Evolutionary conservation across 2,888 invertebrate species (phyloP).

Genomic region (Drosophila planitibia): DNA sequence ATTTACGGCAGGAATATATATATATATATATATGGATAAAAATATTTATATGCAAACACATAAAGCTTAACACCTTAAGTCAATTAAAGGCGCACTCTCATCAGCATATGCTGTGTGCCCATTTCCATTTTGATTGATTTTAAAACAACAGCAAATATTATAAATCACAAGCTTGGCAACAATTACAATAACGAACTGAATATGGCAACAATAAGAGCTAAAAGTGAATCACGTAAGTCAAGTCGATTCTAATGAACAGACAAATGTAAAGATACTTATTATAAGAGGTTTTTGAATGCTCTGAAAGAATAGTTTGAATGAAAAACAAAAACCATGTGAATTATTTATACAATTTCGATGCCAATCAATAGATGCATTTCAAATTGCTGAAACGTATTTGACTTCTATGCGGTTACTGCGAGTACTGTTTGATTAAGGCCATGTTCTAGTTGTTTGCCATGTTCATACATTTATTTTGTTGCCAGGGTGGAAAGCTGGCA

Average conservation of each 20-base stretch:
- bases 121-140: slow-evolving; percentile 49
- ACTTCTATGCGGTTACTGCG: background rate
- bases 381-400: background rate
- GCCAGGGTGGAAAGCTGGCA: background rate
- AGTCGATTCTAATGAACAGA: background rate
- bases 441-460: background rate
- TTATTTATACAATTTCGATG: background rate
- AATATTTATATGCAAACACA: slow-evolving; percentile 12
- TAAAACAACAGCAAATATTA: slow-evolving; percentile 44
- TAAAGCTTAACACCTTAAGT: slow-evolving; percentile 52
- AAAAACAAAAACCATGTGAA: background rate
- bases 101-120: slow-evolving; percentile 38
- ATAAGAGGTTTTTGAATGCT: background rate
- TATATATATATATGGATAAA: slow-evolving; percentile 17
- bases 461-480: background rate
- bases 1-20: slow-evolving; percentile 54
- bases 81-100: slow-evolving; percentile 67
- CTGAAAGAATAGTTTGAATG: background rate
- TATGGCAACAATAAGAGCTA: slow-evolving; percentile 8
- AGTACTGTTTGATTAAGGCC: background rate
- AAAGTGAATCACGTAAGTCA: background rate
- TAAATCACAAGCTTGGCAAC: slow-evolving; percentile 42
- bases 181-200: background rate
- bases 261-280: background rate
- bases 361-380: background rate